Conservation (phyloP, 2,888 invertebrate species). For the Tillus elongatus region DNA sequence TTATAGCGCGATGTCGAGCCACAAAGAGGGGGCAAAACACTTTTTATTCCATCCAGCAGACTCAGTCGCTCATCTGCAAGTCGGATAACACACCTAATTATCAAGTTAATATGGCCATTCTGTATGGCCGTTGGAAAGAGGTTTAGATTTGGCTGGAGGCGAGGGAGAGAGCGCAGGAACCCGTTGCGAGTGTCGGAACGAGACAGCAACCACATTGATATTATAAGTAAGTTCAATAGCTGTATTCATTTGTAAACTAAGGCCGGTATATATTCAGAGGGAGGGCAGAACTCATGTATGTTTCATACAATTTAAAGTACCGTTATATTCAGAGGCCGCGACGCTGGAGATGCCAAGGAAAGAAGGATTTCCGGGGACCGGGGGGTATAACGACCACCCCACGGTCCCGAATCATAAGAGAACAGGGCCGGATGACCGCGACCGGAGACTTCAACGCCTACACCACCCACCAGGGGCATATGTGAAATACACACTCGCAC, state of each 20-base stretch:
- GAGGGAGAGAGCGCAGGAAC: conserved; percentile 39
- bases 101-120: conserved; percentile 82
- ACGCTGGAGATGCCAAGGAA: conserved; percentile 27
- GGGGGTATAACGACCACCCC: conserved; percentile 18
- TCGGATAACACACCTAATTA: conserved; percentile 85
- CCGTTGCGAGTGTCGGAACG: conserved; percentile 30
- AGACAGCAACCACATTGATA: conserved; percentile 52
- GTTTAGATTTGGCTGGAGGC: conserved; percentile 42
- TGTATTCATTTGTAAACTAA: conserved; percentile 63
- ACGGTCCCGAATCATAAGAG: conserved; percentile 22
- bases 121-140: conserved; percentile 51
- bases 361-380: conserved; percentile 33
- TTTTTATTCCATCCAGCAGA: conserved; percentile 63
- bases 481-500: conserved; percentile 4
- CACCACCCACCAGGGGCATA: conserved; percentile 7
- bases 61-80: conserved; percentile 74
- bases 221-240: conserved; percentile 64
- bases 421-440: conserved; percentile 19
- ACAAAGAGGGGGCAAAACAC: conserved; percentile 53
- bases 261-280: conserved; percentile 42
- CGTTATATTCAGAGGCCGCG: conserved; percentile 40
- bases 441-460: conserved; percentile 29
- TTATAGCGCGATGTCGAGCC: conserved; percentile 40
- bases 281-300: conserved; percentile 49
- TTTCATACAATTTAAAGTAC: conserved; percentile 52